These are phyloP conservation scores for Oscheius sp. DNA, from an alignment of 2,888 invertebrate species.

Conservation along the genomic window DNA sequence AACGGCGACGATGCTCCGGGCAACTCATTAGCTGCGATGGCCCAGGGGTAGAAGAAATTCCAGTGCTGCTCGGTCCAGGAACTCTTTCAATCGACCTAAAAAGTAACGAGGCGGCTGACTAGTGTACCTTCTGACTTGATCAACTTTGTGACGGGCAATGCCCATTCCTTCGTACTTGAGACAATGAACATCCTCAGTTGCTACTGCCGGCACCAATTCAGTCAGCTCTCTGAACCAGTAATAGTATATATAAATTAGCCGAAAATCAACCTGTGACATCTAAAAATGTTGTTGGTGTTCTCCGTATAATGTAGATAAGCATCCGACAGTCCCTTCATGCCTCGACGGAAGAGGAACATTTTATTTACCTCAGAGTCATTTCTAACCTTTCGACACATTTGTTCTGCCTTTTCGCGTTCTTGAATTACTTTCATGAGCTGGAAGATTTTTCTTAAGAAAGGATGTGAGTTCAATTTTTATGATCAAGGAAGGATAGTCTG, in stretches of 20 bases:
- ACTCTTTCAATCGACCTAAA: conserved; percentile 22
- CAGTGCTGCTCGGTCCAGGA: not conserved
- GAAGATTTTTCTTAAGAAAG: too few species aligned
- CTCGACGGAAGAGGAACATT: conserved; percentile 24
- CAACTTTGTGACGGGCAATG: conserved; percentile 22
- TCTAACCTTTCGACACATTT: conserved; percentile 7
- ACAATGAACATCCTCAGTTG: conserved; percentile 22
- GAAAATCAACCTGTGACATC: conserved; percentile 18
- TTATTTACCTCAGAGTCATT: conserved; percentile 24
- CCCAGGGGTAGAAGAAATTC: not conserved
- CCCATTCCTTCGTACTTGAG: conserved; percentile 28
- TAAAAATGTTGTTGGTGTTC: conserved; percentile 22
- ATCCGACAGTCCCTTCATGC: conserved; percentile 26
- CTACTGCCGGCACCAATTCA: conserved; percentile 25
- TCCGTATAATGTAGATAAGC: conserved; percentile 14
- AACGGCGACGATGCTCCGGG: conserved; percentile 25
- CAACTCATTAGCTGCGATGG: conserved; percentile 9
- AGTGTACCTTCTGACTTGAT: conserved; percentile 22
- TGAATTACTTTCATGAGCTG: conserved; percentile 23
- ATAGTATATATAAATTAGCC: not conserved
- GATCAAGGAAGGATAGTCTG: too few species aligned
- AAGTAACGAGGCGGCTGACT: too few species aligned
- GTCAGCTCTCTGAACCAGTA: conserved; percentile 9
- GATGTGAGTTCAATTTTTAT: too few species aligned
- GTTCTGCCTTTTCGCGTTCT: conserved; percentile 25